Evolutionary conservation across 2,113 vertebrate species (phyloP), one percentile per base, ranked within the genome.

Genomic region (Clarias batrachus): DNA sequence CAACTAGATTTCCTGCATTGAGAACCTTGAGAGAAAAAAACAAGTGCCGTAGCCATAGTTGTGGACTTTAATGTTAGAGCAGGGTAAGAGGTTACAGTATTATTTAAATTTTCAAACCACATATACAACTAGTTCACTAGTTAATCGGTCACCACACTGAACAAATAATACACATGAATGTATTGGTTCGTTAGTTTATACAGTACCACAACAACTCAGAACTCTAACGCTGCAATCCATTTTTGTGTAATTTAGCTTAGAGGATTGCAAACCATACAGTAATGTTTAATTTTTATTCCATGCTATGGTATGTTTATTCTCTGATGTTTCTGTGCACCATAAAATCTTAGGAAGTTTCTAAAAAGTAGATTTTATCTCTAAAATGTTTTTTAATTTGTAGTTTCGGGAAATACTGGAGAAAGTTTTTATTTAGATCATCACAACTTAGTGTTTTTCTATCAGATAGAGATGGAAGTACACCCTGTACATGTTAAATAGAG

Each of bases 181-280:
- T 37, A 27, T 71, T 71, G 68, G 68, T 19, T 71, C 68, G 6
- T 12, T 17, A 9, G 37, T 71, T 71, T 41, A 37, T 41, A 37
- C 33, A 37, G 33, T 37, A 19, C 16, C 19, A 16, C 68, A 71
- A 70, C 27, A 19, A 27, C 66, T 70, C 16, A 1, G 30, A 70
- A 33, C 14, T 30, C 66, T 9, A 70, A 33, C 3, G 30, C 66
- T 68, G 30, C 13, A 16, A 68, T 68, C 65, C n/a, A 68, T 27
- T 27, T 68, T 27, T 68, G 65, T 68, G 65, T 68, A 68, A n/a
- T 68, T 68, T 68, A 71, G 30, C 68, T 71, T 52, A 74, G 71
- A 48, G 52, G 71, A 48, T 7, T 25, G 5, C 41, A 74, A 74
- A 74, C 23, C 41, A 74, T 41, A 48, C 17, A 41, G 30, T 33